These are phyloP conservation scores for Apus apus DNA, from an alignment of 2,113 vertebrate genomes.

Conservation along the genomic window DNA sequence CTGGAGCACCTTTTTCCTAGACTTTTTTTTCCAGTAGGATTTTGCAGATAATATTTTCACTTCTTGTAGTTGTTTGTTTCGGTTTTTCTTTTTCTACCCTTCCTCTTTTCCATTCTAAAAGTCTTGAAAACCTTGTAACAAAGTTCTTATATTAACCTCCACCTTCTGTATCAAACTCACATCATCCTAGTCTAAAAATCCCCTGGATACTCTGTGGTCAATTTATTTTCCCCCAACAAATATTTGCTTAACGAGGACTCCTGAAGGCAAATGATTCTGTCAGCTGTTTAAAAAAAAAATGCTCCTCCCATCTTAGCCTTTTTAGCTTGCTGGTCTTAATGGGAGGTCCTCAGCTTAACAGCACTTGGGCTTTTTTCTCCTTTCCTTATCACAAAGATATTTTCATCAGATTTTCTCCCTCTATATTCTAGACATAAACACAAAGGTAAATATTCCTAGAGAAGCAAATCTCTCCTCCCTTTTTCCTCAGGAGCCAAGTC, in stretches of 20 bases:
- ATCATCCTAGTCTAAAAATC: not conserved
- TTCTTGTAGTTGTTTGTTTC: too few species aligned
- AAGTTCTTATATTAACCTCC: not conserved
- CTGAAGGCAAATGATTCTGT: not conserved
- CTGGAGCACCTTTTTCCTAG: not conserved
- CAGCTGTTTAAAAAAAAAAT: not conserved
- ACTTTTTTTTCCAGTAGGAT: not conserved
- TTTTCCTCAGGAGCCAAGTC: not conserved
- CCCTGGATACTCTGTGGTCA: not conserved
- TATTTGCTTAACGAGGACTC: not conserved
- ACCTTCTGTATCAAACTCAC: not conserved
- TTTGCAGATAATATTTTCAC: not conserved
- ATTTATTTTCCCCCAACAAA: not conserved
- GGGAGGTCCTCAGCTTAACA: not conserved
- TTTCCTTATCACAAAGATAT: not conserved
- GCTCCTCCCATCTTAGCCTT: not conserved
- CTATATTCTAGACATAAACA: not conserved
- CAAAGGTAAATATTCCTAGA: not conserved
- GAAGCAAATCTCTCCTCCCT: not conserved
- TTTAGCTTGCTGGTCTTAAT: not conserved
- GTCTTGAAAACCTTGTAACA: not conserved
- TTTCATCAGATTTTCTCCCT: not conserved
- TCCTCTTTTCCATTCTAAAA: not conserved
- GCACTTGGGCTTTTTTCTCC: not conserved
- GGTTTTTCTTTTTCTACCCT: too few species aligned